Evolutionary conservation across 2,888 invertebrate species (phyloP).

Genomic region (Synergus umbraculus): DNA sequence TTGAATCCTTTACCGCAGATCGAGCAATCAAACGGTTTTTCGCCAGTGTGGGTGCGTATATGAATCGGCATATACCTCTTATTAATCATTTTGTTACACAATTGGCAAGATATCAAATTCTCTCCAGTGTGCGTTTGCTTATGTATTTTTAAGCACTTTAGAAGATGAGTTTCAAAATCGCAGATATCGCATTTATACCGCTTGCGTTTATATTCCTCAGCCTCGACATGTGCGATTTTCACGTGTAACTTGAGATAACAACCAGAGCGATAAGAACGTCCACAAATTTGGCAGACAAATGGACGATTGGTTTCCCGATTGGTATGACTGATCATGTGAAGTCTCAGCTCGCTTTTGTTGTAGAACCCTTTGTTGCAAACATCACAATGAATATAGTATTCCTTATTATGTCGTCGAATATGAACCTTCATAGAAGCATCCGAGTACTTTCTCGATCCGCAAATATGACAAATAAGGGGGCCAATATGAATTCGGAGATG

Average conservation of each 20-base stretch:
- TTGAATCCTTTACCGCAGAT: conserved; percentile 69
- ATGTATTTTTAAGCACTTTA: conserved; percentile 70
- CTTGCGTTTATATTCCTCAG: conserved; percentile 16
- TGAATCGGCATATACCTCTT: conserved; percentile 60
- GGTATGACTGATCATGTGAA: conserved; percentile 72
- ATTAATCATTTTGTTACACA: conserved; percentile 70
- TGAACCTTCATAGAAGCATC: conserved; percentile 82
- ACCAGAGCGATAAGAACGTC: conserved; percentile 76
- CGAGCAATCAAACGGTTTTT: conserved; percentile 69
- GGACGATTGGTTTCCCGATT: conserved; percentile 63
- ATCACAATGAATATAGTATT: conserved; percentile 76
- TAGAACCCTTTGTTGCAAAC: conserved; percentile 77
- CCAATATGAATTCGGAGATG: conserved; percentile 54
- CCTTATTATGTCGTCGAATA: conserved; percentile 78
- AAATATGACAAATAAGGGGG: conserved; percentile 64
- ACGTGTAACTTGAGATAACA: conserved; percentile 78
- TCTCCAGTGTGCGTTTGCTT: conserved; percentile 77
- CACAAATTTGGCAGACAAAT: conserved; percentile 74
- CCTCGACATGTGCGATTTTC: conserved; percentile 58
- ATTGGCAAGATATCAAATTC: conserved; percentile 76
- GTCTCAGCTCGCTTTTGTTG: conserved; percentile 73
- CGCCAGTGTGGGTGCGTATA: conserved; percentile 70
- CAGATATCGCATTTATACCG: conserved; percentile 68
- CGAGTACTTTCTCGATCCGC: conserved; percentile 81
- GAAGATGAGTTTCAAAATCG: conserved; percentile 68